phyloP scores from a whole-genome alignment of 2,113 vertebrate genomes.

The Neotoma lepida region DNA sequence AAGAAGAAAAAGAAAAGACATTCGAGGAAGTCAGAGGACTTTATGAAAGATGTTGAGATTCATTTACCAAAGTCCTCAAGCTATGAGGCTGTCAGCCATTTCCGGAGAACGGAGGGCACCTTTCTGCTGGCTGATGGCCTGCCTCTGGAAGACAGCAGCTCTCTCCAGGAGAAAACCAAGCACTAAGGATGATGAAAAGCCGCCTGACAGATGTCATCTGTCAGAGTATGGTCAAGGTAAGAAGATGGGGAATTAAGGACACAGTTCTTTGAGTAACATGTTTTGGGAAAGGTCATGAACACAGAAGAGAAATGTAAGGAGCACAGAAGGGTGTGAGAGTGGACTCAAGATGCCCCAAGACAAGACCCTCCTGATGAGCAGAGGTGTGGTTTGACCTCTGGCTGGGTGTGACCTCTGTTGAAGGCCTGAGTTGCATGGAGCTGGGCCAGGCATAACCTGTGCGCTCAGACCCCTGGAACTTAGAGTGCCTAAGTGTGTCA shows the following conservation, averaged over 20 bases:
- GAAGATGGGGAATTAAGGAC: conserved; percentile 12
- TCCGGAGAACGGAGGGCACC: conserved; percentile 63
- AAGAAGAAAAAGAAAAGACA: conserved; percentile 88
- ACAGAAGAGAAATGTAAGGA: not conserved
- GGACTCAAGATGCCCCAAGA: not conserved
- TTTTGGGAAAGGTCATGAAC: not conserved
- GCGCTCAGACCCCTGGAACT: fast-evolving
- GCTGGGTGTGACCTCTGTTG: not conserved
- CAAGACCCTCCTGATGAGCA: too few relatives aligned
- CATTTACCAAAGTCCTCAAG: conserved; percentile 62
- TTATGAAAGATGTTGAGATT: conserved; percentile 68
- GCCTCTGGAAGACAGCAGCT: conserved; percentile 77
- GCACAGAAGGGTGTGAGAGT: not conserved
- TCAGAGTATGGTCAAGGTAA: conserved; percentile 81
- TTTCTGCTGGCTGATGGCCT: conserved; percentile 48
- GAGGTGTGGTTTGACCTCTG: not conserved
- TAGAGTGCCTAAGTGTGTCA: not conserved
- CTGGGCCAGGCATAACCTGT: not conserved
- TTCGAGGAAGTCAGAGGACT: conserved; percentile 80
- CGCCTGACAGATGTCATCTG: conserved; percentile 65
- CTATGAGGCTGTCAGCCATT: conserved; percentile 64
- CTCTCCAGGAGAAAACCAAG: conserved; percentile 71
- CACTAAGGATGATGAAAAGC: conserved; percentile 68
- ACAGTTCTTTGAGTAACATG: not conserved
- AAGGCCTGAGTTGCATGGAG: fast-evolving